Base-by-base conservation (phyloP, 2,888 invertebrate genomes). In the Cantharis nigra region DNA sequence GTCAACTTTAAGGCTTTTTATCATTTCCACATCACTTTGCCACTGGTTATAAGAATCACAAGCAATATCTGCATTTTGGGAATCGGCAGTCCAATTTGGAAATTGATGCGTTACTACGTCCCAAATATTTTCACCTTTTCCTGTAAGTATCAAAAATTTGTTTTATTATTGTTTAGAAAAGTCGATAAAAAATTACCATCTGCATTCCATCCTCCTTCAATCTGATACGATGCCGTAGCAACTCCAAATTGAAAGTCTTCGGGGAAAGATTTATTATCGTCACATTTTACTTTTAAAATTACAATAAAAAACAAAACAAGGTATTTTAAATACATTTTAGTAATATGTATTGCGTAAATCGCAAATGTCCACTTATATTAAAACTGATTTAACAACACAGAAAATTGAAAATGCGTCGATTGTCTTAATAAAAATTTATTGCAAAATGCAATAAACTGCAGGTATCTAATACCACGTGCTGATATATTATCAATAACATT, bases 51-150 rank as follows among this genome's bases (percentile, higher is more conserved):
- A 23, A 4, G 23, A 23, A 23, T 23, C 23, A 5, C 23, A 23
- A 23, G 23, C 83, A 26, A 85, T 76, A 30, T 86, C 85, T 0
- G 82, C 86, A 64, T 80, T 86, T n/a, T 78, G 78, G 5, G 77
- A 30, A 72, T 85, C 84, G 10, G 69, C 63, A 11, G 83, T 78
- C 78, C 77, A 81, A 30, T 87, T 84, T 3, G 89, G 87, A 81
- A 86, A 82, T 20, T 80, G 76, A 83, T 91, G 91, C 4, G 85
- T 85, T 72, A 86, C 86, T 14, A 84, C 84, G 83, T 91, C 90
- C 90, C 90, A 91, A 77, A 90, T 89, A 82, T 89, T 91, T 82
- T 89, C 88, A 9, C 90, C 89, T 83, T 90, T 91, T 13, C n/a
- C 33, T 33, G 13, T 13, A 33, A 33, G 13, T 4, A 33, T 13